Evolutionary conservation across 2,797 vertebrate genomes (phyloP), one percentile per base, ranked within the genome.

Genomic region (Lerista edwardsae): DNA sequence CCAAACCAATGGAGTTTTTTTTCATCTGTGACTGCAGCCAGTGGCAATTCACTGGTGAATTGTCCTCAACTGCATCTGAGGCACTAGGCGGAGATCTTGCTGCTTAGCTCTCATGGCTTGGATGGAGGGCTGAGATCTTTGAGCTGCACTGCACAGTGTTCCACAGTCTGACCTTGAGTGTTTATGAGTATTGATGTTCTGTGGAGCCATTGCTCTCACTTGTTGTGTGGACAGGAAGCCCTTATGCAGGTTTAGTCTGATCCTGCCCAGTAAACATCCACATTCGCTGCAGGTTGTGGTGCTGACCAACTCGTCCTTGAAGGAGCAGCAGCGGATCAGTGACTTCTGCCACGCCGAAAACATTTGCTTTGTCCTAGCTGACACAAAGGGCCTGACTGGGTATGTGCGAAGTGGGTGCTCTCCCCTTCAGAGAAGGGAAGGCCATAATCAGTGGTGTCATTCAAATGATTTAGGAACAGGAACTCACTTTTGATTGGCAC

Each of bases 361-460:
- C 59, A 95, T 98, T 90, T 95, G 88, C 91, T 97, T 98, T 41
- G 94, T 99, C 12, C 95, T 97, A 39, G 97, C 96, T 1, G 96
- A 98, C 61, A 94, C 97, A 77, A 97, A 95, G 91, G 98, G 98
- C 7, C 97, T 99, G 29, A 98, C 96, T 12, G 98, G 98, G 98
- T 99, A 93, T 96, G 94, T 78, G 34, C 67, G 17, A 11, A 25
- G 61, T 14, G 4, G 29, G 25, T 69, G n/a, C 23, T 47, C 27
- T 74, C 36, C 23, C 44, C 67, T 31, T 36, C 19, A 3, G 17
- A 41, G 11, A 1, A 39, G 36, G 29, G 41, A 12, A 14, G n/a
- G n/a, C n/a, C n/a, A n/a, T n/a, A n/a, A n/a, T n/a, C n/a, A n/a
- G n/a, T n/a, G n/a, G n/a, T n/a, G n/a, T n/a, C n/a, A n/a, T n/a